These are phyloP conservation scores for Drosophila buzzatii DNA, from an alignment of 2,888 invertebrate genomes.

Conservation along the genomic window DNA sequence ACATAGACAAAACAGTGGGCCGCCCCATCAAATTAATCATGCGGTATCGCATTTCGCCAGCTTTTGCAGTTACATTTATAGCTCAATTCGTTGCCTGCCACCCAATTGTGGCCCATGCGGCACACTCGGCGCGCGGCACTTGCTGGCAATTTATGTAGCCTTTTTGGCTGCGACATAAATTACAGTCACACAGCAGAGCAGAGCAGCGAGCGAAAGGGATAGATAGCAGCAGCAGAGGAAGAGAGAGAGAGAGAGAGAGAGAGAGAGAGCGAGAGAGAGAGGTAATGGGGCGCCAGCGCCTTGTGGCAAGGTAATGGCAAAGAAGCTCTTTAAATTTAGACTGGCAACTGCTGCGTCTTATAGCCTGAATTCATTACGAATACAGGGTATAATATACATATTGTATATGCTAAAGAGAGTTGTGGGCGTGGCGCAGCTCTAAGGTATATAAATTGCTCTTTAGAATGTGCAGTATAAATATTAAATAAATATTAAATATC, in stretches of 20 bases:
- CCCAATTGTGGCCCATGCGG: constrained; percentile 37
- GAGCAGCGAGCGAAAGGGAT: background rate
- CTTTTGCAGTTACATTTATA: constrained; percentile 67
- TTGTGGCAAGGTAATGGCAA: constrained; percentile 5
- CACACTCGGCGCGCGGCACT: constrained; percentile 44
- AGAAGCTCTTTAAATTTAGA: constrained; percentile 75
- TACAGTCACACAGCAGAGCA: constrained; percentile 33
- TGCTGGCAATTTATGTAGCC: constrained; percentile 65
- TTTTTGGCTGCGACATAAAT: constrained; percentile 75
- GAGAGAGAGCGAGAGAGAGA: constrained; percentile 6
- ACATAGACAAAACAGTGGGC: constrained; percentile 31
- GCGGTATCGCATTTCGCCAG: constrained; percentile 77
- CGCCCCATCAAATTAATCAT: constrained; percentile 77
- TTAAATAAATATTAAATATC: too few relatives aligned
- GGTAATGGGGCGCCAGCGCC: constrained; percentile 4
- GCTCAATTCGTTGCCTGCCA: constrained; percentile 64
- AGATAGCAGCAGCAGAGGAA: too few relatives aligned
- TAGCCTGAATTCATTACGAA: background rate
- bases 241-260: background rate
- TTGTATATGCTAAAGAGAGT: background rate
- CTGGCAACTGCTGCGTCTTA: constrained; percentile 15
- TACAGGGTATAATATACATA: background rate
- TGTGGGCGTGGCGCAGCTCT: constrained; percentile 3
- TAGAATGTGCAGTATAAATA: background rate
- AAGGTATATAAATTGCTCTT: too few relatives aligned